These are phyloP conservation scores for Gallinago undulata DNA, from an alignment of 2,113 vertebrate genomes.

Conservation along the genomic window DNA sequence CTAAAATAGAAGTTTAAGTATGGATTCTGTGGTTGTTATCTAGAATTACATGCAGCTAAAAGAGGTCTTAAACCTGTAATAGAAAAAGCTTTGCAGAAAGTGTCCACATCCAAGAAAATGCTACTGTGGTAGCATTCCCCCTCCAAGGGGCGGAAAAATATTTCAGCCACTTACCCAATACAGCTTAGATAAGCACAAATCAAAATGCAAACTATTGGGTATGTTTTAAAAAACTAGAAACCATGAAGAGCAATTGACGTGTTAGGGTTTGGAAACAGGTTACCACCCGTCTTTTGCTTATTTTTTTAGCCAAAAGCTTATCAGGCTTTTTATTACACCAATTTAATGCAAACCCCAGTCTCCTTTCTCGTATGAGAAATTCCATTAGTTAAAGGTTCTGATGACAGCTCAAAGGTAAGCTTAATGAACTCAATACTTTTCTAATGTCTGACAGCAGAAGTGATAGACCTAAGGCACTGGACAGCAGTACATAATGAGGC, in stretches of 20 bases:
- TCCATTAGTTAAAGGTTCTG: neutral
- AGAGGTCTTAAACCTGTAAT: neutral
- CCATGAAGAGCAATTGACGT: neutral
- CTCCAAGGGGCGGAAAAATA: neutral
- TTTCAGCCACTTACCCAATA: neutral
- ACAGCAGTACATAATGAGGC: neutral
- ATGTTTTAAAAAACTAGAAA: constrained; percentile 4
- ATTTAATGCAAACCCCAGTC: neutral
- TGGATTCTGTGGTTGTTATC: constrained; percentile 13
- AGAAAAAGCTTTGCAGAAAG: neutral
- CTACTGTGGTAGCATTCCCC: neutral
- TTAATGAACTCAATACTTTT: neutral
- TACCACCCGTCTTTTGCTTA: neutral
- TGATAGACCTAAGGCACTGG: neutral
- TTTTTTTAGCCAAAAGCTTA: neutral
- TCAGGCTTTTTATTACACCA: neutral
- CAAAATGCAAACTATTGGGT: neutral
- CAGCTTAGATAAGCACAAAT: constrained; percentile 18
- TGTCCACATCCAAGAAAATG: neutral
- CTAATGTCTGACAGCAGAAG: neutral
- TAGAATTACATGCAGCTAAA: neutral
- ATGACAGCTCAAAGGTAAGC: neutral
- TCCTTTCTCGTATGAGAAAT: neutral
- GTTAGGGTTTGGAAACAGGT: neutral
- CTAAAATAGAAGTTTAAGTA: constrained; percentile 21